Evolutionary conservation across 35 echinoderm and acorn worm species (phyloP), one percentile per base, ranked within the genome.

Genomic region (Stichopus chloronotus): DNA sequence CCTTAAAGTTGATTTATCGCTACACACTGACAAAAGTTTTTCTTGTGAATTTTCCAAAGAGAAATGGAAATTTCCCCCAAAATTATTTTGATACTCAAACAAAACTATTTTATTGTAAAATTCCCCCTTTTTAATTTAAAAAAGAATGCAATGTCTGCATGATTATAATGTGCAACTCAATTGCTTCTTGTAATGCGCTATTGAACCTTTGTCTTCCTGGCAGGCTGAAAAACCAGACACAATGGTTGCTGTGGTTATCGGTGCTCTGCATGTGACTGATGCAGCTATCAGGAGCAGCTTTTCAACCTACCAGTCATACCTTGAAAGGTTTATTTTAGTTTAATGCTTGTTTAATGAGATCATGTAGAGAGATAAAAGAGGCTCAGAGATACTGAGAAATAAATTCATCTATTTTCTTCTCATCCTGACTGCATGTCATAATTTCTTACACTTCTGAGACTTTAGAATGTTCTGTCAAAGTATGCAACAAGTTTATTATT

Each of bases 181-280:
- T 43, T 3, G 30, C 30, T 43, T 43, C 30, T 43, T 43, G 30
- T 43, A 43, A 0, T 1, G 30, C 0, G 3, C 3, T 43, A 43
- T 43, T 43, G 30, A 43, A 43, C 30, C 30, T 83, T 16, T 30
- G 8, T 76, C 90, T 56, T 90, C 10, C 17, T 85, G 55, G 19
- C 92, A 99, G 97, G 97, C 95, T 63, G 92, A 94, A 78, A 99
- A 96, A 92, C 97, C 97, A 12, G 95, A 99, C 65, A 91, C 93
- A 12, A 92, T 99, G 93, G 81, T 99, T 19, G 95, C 95, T 22
- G 95, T 99, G 5, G 94, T 99, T n/a, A 90, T 93, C 25, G 97
- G 95, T 22, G 79, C 93, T 12, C 76, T 99, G 20, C 97, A 99
- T 59, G 94, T 96, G 52, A 90, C 97, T 55, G 97, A 99, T 94